Base-by-base conservation (phyloP, 1,140 invertebrate genomes). In the Dendrolimus kikuchii region DNA sequence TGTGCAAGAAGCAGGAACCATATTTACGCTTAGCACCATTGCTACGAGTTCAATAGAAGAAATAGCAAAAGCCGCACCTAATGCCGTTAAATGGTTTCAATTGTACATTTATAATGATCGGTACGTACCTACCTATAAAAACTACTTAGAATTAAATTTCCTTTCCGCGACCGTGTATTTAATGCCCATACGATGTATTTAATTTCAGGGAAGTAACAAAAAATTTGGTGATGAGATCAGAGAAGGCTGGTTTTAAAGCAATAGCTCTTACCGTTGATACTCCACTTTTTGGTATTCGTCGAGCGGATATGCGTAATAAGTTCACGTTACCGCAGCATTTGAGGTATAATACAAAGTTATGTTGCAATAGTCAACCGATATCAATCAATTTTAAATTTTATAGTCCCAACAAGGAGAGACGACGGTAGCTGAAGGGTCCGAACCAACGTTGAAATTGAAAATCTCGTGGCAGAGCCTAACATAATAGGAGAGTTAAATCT, bases 221-320 rank as follows among this genome's bases (percentile, higher is more conserved):
- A 60, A 87, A 91, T 61, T 84, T 98, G 48, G 91, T 98, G 4
- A 64, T 82, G 55, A 89, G 96, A 62, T 96, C 95, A 2, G 96
- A 98, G 81, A 90, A 87, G 53, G 91, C 92, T n/a, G 96, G 95
- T 23, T 98, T 92, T 70, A 93, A 93, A 82, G 97, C 96, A 2
- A 80, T 99, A 1, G 96, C 95, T 1, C 71, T 99, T 1, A 99
- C 97, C 1, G 93, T 98, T 0, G 97, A 99, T 82, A 93, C 95
- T 4, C 95, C 96, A 0, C 68, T 94, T 3, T 95, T 98, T 80
- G 97, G 97, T 0, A 87, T 93, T 23, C 86, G 96, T 48, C 88
- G 93, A 43, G 92, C 92, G 0, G 96, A 98, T 86, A 80, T 93
- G 1, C 90, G 92, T 57, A 98, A 98, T 77, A 93, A 93, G 75